Base-by-base conservation (phyloP, 2,797 vertebrate genomes). In the Chiroxiphia lanceolata region DNA sequence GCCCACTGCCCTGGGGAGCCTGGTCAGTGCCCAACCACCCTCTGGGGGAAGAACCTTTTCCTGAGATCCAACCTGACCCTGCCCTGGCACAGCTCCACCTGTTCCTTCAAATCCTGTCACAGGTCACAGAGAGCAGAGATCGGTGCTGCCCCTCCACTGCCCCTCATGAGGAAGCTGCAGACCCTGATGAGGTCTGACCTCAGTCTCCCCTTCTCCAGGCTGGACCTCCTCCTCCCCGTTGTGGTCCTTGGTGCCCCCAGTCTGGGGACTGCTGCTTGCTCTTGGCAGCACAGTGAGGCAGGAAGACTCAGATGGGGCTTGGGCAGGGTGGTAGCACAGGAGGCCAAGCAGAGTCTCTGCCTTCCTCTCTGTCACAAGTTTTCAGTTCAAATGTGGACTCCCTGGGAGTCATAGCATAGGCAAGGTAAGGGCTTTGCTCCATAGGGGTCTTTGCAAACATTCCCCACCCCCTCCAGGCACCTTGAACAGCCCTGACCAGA, bases 201-300 rank as follows among this genome's bases (percentile, higher is more conserved):
- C 45, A 27, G n/a, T 53, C 31, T 72, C 34, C 65, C 18, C n/a
- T 68, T 48, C 54, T 57, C 53, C 26, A 54, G 47, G 47, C 19
- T 72, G 60, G 40, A 29, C 40, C 54, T 76, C 36, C 23, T 59
- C 53, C 19, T 82, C 34, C 6, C 60, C 59, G 23, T 18, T 2
- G 0, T 15, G 10, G 21, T 42, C 40, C 22, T n/a, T 1, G 0
- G 20, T 27, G 15, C 22, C 22, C 23, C 42, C 1, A 0, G 20
- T 9, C 10, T 61, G 16, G 48, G 31, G 36, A 36, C 69, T 83
- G 79, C 82, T 77, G 63, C 8, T 71, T 3, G 0, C 53, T 47
- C 67, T 76, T 76, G 70, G 70, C 10, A 61, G 79, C 76, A 42
- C 13, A 8, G 18, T 42, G 79, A 76, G 56, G 16, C 68, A 56